A percentile compares a stretch with the other conserved stretches of the same genome.
phyloP scores from a whole-genome alignment of 2,888 invertebrate species.

The Melanargia galathea region DNA sequence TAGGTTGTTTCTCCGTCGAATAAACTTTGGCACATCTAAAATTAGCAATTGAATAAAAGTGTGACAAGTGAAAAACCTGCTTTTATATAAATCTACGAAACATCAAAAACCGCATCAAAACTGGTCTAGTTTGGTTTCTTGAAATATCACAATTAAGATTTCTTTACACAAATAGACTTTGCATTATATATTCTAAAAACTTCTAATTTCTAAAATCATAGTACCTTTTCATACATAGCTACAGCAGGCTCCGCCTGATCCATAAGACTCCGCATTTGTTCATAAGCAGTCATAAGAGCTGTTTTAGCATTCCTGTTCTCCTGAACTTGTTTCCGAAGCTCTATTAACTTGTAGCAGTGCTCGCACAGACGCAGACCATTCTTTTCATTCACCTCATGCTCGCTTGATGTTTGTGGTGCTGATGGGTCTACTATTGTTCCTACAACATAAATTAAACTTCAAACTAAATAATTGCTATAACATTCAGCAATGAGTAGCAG shows the following conservation, averaged over 20 bases:
- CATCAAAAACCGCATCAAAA: neutral
- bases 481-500: too few species aligned
- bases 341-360: slow-evolving; percentile 91
- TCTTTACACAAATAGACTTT: too few species aligned
- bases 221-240: slow-evolving; percentile 84
- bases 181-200: too few species aligned
- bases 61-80: neutral
- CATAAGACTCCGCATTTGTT: slow-evolving; percentile 89
- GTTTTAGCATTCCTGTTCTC: slow-evolving; percentile 91
- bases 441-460: slow-evolving; percentile 45
- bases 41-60: neutral
- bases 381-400: slow-evolving; percentile 75
- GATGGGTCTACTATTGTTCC: slow-evolving; percentile 77
- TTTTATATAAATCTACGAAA: too few species aligned
- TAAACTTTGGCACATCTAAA: slow-evolving; percentile 84
- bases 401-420: slow-evolving; percentile 53
- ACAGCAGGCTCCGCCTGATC: slow-evolving; percentile 87
- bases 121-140: neutral
- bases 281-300: slow-evolving; percentile 90
- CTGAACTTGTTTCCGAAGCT: slow-evolving; percentile 89
- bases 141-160: too few species aligned
- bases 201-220: too few species aligned
- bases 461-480: too few species aligned
- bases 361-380: slow-evolving; percentile 86
- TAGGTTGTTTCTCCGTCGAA: slow-evolving; percentile 95